These are phyloP conservation scores for Florisuga fusca DNA, from an alignment of 2,797 vertebrate genomes.

Conservation along the genomic window DNA sequence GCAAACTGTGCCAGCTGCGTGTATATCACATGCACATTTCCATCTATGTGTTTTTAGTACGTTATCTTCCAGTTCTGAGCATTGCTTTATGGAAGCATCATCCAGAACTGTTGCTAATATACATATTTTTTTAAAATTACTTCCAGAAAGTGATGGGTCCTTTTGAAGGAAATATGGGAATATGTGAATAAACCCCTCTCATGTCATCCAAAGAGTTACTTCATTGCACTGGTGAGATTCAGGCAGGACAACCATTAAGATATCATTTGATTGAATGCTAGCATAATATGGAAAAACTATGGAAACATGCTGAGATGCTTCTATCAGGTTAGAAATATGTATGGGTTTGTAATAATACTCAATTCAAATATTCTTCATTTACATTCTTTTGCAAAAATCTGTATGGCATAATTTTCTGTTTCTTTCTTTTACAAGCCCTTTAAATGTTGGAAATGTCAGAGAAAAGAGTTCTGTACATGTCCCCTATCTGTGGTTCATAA, in stretches of 20 bases:
- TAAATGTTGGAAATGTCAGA: neutral
- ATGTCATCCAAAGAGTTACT: neutral
- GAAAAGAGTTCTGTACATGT: neutral
- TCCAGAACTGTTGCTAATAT: neutral
- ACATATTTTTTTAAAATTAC: neutral
- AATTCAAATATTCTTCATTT: neutral
- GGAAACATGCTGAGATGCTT: neutral
- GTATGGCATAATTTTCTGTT: neutral
- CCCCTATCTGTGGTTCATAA: neutral
- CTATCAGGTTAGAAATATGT: neutral
- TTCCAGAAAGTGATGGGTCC: neutral
- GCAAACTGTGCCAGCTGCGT: neutral
- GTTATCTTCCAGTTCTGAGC: neutral
- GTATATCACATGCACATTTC: neutral
- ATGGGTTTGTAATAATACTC: neutral
- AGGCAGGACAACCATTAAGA: neutral
- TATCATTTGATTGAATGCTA: neutral
- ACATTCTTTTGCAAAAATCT: neutral
- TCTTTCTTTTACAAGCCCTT: neutral
- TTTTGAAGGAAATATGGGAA: neutral
- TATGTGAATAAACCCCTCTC: neutral
- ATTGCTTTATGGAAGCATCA: neutral
- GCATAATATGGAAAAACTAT: neutral
- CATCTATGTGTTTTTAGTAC: neutral
- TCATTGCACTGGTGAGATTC: neutral